phyloP scores from a whole-genome alignment of 1,140 invertebrate species.

The Sweltsa coloradensis region DNA sequence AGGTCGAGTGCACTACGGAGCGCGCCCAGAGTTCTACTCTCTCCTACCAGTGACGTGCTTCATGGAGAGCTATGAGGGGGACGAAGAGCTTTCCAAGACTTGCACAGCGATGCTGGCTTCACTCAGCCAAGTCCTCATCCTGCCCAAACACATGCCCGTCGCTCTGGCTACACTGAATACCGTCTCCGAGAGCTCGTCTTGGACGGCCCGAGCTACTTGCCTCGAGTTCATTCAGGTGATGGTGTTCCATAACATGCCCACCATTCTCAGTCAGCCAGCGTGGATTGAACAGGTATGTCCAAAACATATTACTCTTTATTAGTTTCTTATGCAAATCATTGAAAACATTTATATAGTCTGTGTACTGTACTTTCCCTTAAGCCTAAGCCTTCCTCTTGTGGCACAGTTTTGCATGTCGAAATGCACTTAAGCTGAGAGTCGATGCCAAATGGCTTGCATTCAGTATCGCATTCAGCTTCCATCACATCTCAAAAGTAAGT shows the following conservation, averaged over 20 bases:
- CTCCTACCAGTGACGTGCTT: slow-evolving; percentile 55
- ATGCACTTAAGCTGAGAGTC: no score
- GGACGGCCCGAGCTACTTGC: slow-evolving; percentile 60
- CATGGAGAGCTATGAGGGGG: slow-evolving; percentile 61
- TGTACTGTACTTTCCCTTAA: no score
- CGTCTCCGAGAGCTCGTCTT: slow-evolving; percentile 45
- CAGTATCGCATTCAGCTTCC: no score
- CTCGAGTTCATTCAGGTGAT: slow-evolving; percentile 67
- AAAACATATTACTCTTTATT: no score
- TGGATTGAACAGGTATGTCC: slow-evolving; percentile 38
- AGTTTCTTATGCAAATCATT: no score
- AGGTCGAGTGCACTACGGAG: slow-evolving; percentile 33
- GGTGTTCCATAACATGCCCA: slow-evolving; percentile 74
- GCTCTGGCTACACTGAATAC: slow-evolving; percentile 35
- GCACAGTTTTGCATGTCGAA: no score
- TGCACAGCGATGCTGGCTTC: slow-evolving; percentile 51
- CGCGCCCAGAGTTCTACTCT: slow-evolving; percentile 41
- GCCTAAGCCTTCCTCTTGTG: no score
- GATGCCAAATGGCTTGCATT: no score
- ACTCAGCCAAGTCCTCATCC: slow-evolving; percentile 42
- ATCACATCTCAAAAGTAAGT: no score
- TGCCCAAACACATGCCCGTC: slow-evolving; percentile 35
- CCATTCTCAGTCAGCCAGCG: slow-evolving; percentile 40
- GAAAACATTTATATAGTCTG: no score
- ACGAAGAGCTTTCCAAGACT: slow-evolving; percentile 64